phyloP scores from a whole-genome alignment of 2,888 invertebrate genomes.

The Hyposoter dolosus region DNA sequence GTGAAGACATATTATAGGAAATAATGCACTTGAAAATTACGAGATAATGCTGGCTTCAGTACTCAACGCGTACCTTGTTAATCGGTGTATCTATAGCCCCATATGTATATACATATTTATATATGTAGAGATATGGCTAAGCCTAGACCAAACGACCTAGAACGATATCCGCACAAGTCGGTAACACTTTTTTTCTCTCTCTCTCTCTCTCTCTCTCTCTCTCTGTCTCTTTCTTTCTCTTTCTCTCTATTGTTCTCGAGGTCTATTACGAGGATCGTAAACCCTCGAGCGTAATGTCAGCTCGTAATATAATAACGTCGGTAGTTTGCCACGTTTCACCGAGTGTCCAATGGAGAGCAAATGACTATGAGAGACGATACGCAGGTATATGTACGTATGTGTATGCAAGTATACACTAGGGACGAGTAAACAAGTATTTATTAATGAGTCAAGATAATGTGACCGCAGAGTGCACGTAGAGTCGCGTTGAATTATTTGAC shows the following conservation, averaged over 20 bases:
- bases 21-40: constrained; percentile 42
- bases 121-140: neutral
- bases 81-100: neutral
- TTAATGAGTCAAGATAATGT: constrained; percentile 2
- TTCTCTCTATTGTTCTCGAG: constrained; percentile 64
- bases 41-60: constrained; percentile 23
- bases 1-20: constrained; percentile 34
- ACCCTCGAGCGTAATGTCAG: constrained; percentile 62
- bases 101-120: neutral
- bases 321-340: constrained; percentile 65
- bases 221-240: neutral
- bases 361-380: constrained; percentile 49
- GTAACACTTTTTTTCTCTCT: neutral
- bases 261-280: constrained; percentile 66
- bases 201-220: neutral
- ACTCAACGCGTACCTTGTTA: neutral
- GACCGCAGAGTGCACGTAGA: neutral
- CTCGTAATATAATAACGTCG: constrained; percentile 66
- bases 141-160: constrained; percentile 54
- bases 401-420: neutral
- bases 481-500: neutral
- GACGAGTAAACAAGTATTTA: constrained; percentile 23
- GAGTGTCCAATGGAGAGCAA: constrained; percentile 63
- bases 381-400: constrained; percentile 8
- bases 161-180: constrained; percentile 49